Conservation (phyloP, 2,888 invertebrate genomes). For the Spisula subtruncata region DNA sequence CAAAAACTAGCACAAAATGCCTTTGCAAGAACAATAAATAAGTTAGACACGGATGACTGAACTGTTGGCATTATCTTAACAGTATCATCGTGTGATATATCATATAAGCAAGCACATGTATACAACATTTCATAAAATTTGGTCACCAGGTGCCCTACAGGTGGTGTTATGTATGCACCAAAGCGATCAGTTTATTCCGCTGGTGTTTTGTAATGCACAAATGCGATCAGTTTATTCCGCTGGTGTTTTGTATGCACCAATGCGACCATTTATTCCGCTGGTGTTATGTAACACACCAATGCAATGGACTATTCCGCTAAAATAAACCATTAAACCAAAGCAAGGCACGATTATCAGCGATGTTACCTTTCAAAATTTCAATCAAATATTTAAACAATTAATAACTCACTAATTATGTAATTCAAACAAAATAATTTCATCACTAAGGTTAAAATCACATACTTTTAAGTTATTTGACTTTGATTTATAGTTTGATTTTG, state of each 20-base stretch:
- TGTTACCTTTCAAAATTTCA: not conserved
- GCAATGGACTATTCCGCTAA: not conserved
- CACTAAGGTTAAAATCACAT: too few relatives aligned
- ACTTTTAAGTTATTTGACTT: not conserved
- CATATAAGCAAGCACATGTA: slow-evolving; percentile 20
- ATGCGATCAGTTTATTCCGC: too few relatives aligned
- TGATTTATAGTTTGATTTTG: slow-evolving; percentile 23
- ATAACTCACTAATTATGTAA: not conserved
- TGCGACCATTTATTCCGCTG: too few relatives aligned
- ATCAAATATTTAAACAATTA: not conserved
- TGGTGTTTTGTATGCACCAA: too few relatives aligned
- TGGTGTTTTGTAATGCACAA: too few relatives aligned
- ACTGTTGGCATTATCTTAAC: not conserved
- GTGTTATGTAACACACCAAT: too few relatives aligned
- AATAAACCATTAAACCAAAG: slow-evolving; percentile 4
- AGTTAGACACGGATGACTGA: slow-evolving; percentile 1
- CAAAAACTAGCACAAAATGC: slow-evolving; percentile 22
- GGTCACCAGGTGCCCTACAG: not conserved
- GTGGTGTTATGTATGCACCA: not conserved
- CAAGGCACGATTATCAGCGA: slow-evolving; percentile 27
- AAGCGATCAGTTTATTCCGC: too few relatives aligned
- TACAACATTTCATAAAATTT: not conserved
- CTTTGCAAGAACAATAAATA: slow-evolving; percentile 31
- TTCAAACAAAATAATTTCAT: not conserved
- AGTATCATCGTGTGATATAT: not conserved